These are phyloP conservation scores for Indri indri DNA, from an alignment of 2,113 vertebrate genomes.

Conservation along the genomic window DNA sequence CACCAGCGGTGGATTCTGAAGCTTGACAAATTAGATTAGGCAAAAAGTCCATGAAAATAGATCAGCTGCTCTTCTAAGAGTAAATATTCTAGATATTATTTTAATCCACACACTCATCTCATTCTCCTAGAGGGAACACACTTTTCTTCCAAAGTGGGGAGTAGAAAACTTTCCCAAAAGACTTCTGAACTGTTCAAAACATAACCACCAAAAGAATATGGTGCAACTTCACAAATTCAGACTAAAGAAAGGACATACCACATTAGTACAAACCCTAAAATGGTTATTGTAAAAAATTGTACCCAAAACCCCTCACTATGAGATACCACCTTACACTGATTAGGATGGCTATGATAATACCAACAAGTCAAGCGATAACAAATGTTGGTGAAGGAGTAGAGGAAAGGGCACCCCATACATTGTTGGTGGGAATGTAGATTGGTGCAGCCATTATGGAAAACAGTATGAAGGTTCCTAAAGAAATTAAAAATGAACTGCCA, in stretches of 20 bases:
- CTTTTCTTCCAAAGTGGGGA: neutral
- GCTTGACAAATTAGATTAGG: neutral
- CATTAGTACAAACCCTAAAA: neutral
- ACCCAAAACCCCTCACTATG: neutral
- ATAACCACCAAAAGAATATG: neutral
- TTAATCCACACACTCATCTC: neutral
- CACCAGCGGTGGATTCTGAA: neutral
- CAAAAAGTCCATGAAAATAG: neutral
- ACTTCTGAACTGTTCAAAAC: neutral
- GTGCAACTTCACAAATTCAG: neutral
- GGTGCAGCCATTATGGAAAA: neutral
- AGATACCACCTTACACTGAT: neutral
- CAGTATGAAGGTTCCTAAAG: neutral
- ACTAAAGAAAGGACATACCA: neutral
- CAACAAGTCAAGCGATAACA: neutral
- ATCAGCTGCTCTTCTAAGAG: neutral
- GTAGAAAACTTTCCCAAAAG: neutral
- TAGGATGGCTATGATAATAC: neutral
- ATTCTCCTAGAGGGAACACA: neutral
- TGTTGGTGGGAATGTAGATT: neutral
- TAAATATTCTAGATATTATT: neutral
- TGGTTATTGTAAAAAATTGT: neutral
- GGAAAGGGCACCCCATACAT: neutral
- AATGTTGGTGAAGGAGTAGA: neutral
- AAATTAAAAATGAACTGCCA: neutral